Evolutionary conservation across 2,797 vertebrate genomes (phyloP).

Genomic region (Channa striata): DNA sequence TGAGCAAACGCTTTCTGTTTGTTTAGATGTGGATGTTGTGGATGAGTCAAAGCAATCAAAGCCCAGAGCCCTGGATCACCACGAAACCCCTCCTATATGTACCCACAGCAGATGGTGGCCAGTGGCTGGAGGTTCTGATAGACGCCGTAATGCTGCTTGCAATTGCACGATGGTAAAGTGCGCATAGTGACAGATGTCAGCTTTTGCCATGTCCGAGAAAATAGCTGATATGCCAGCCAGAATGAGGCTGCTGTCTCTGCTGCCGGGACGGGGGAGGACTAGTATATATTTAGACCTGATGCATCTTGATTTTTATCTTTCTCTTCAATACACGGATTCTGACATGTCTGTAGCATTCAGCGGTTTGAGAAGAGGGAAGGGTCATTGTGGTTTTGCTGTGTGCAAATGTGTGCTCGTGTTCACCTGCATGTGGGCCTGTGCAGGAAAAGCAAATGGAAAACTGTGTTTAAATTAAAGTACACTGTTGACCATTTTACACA

Average conservation of each 20-base stretch:
- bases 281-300: conserved; percentile 35
- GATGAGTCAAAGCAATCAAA: conserved; percentile 62
- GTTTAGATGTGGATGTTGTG: conserved; percentile 57
- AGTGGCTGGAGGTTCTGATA: conserved; percentile 42
- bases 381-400: conserved; percentile 14
- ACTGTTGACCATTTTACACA: not conserved
- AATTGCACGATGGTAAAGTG: conserved; percentile 22
- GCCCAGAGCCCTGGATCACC: conserved; percentile 48
- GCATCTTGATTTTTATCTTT: conserved; percentile 45
- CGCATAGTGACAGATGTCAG: conserved; percentile 60
- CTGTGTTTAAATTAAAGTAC: not conserved
- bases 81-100: conserved; percentile 38
- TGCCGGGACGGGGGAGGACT: conserved; percentile 4
- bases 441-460: conserved; percentile 31
- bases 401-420: not conserved
- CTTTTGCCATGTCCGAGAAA: conserved; percentile 43
- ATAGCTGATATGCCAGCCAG: conserved; percentile 30
- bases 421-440: conserved; percentile 8
- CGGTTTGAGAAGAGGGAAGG: conserved; percentile 20
- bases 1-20: conserved; percentile 61
- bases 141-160: conserved; percentile 33
- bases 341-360: conserved; percentile 45
- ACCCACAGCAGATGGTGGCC: conserved; percentile 65
- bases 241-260: conserved; percentile 25
- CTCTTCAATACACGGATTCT: conserved; percentile 17